phyloP scores from a whole-genome alignment of 1,140 invertebrate genomes.

The Drosophila pseudoananassae region DNA sequence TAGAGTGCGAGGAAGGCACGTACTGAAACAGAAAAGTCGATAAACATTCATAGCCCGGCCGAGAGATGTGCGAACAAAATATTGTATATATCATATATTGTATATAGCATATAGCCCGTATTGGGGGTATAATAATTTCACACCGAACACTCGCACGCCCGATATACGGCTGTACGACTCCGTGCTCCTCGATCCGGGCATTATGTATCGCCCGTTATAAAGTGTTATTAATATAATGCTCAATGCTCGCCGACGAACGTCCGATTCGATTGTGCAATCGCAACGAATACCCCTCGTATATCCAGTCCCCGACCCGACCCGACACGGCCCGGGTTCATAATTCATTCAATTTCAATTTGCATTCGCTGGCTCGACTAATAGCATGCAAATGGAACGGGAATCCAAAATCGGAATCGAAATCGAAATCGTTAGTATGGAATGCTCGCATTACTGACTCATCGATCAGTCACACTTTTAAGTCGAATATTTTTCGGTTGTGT shows the following conservation, averaged over 20 bases:
- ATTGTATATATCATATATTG: slow-evolving; percentile 17
- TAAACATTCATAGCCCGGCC: slow-evolving; percentile 24
- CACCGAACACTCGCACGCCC: slow-evolving; percentile 20
- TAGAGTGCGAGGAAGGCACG: slow-evolving; percentile 62
- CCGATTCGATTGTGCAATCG: slow-evolving; percentile 10
- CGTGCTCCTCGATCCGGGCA: slow-evolving; percentile 17
- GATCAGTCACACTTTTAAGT: slow-evolving; percentile 31
- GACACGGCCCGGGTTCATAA: slow-evolving; percentile 5
- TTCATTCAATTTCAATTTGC: slow-evolving; percentile 25
- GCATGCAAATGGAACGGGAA: slow-evolving; percentile 43
- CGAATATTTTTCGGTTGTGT: slow-evolving; percentile 16
- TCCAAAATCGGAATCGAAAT: slow-evolving; percentile 17
- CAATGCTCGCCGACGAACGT: slow-evolving; percentile 1
- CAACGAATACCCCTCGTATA: not conserved
- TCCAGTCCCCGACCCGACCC: not conserved
- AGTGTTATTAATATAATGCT: slow-evolving; percentile 34
- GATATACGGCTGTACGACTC: not conserved
- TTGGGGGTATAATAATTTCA: slow-evolving; percentile 14
- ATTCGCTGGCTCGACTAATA: slow-evolving; percentile 20
- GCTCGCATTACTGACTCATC: slow-evolving; percentile 14
- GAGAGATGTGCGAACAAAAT: slow-evolving; percentile 26
- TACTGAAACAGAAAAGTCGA: slow-evolving; percentile 43
- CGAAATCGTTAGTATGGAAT: not conserved
- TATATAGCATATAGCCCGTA: slow-evolving; percentile 6
- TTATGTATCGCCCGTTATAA: slow-evolving; percentile 35